Base-by-base conservation (phyloP, 2,113 vertebrate genomes). In the Tretioscincus oriximinensis region DNA sequence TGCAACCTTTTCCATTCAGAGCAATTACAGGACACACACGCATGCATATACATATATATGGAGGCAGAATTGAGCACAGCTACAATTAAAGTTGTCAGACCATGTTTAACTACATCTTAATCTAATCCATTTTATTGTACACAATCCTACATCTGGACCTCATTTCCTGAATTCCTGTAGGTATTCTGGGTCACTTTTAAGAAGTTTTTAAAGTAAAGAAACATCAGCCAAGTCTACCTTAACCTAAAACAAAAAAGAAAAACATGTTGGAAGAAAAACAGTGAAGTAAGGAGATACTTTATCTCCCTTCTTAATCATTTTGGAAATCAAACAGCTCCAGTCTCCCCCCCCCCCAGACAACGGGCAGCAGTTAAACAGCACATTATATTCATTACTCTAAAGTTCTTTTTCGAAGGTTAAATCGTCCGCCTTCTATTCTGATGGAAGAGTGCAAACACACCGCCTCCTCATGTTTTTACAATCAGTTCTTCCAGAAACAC, bases 1-100 rank as follows among this genome's bases (percentile, higher is more conserved):
- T 35, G 47, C 88, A 88, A 84, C 73, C 86, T 90, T 89, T 87
- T 90, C 84, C 84, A 78, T 10, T 68, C 89, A 87, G 78, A 79
- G 81, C 79, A 84, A 91, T 86, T 65, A 84, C 88, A 91, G 73
- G 14, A 24, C 80, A 81, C 90, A 80, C 54, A 18, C 12, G 18
- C 14, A 2, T 14, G 18, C 54, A 58, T 5, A 58, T 16, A 58
- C 5, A 58, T 58, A 58, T 58, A 58, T 58, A 58, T 58, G 54
- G 54, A 86, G 83, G 88, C 85, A 76, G 90, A 91, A 92, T 87
- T 75, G 90, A 90, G 86, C 89, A 63, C 73, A 81, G 73, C 89
- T 83, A 79, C 89, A 93, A 93, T 93, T 93, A 93, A 92, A 92
- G 89, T 93, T 90, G 92, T 93, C 92, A 92, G 91, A 84, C 89